Conservation (phyloP, 2,797 vertebrate genomes). For the Argya squamiceps region DNA sequence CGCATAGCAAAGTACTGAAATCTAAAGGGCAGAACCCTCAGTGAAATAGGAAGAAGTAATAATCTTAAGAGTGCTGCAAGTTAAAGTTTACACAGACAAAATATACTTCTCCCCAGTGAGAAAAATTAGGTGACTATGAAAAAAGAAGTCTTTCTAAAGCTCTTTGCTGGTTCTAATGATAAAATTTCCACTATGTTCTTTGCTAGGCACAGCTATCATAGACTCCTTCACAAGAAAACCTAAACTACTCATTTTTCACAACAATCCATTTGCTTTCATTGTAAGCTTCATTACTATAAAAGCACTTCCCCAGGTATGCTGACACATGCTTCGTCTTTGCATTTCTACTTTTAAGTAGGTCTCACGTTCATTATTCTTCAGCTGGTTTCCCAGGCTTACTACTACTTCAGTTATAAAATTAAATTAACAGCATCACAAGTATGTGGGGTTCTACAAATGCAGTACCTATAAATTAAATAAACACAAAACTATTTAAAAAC, state of each 20-base stretch:
- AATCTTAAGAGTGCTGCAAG: neutral
- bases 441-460: neutral
- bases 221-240: neutral
- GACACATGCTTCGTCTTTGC: neutral
- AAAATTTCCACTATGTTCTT: neutral
- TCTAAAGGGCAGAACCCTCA: neutral
- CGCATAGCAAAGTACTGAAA: neutral
- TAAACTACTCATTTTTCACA: neutral
- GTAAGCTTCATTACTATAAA: neutral
- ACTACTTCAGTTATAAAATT: neutral
- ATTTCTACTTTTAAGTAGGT: neutral
- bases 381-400: neutral
- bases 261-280: neutral
- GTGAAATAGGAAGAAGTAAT: neutral
- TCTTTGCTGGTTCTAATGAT: neutral
- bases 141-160: neutral
- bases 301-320: neutral
- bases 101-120: neutral
- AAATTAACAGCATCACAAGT: neutral
- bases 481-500: neutral
- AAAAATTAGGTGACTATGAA: neutral
- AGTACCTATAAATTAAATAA: neutral
- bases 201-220: neutral
- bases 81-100: neutral
- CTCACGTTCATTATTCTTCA: neutral